A percentile compares a stretch with the other conserved stretches of the same genome.
Conservation (phyloP, 2,113 vertebrate genomes). For the Mellivora capensis region DNA sequence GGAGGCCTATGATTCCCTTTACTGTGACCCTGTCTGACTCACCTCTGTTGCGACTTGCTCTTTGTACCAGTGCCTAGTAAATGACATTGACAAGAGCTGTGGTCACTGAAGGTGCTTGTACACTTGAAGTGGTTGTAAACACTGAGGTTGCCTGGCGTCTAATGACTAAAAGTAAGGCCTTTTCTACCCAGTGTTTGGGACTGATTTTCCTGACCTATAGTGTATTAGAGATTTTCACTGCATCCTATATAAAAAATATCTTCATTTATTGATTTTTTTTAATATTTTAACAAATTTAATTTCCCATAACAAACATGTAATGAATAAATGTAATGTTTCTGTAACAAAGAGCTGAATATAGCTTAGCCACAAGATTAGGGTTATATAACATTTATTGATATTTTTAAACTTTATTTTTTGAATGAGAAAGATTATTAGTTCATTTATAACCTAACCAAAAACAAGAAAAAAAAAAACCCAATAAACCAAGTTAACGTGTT, state of each 20-base stretch:
- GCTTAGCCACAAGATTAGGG: background rate
- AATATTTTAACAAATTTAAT: slow-evolving; percentile 1
- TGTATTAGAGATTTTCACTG: background rate
- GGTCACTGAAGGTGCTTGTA: background rate
- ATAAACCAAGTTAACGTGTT: background rate
- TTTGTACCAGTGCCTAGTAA: background rate
- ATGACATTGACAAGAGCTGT: background rate
- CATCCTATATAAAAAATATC: background rate
- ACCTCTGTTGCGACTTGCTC: background rate
- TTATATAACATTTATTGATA: background rate
- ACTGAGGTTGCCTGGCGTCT: background rate
- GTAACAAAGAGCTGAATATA: background rate
- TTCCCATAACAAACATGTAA: background rate
- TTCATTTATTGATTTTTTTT: too few relatives aligned
- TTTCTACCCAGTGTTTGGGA: background rate
- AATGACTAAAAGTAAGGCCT: background rate
- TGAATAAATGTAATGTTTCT: slow-evolving; percentile 36
- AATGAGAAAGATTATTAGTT: background rate
- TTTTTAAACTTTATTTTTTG: background rate
- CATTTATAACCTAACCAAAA: background rate
- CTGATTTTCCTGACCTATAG: background rate
- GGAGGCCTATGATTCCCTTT: background rate
- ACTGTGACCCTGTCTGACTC: background rate
- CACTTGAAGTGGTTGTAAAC: background rate
- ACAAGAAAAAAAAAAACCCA: background rate